A percentile compares a stretch with the other conserved stretches of the same genome.
These are phyloP conservation scores for Drosophila pseudotakahashii DNA, from an alignment of 2,888 invertebrate genomes.

Conservation along the genomic window DNA sequence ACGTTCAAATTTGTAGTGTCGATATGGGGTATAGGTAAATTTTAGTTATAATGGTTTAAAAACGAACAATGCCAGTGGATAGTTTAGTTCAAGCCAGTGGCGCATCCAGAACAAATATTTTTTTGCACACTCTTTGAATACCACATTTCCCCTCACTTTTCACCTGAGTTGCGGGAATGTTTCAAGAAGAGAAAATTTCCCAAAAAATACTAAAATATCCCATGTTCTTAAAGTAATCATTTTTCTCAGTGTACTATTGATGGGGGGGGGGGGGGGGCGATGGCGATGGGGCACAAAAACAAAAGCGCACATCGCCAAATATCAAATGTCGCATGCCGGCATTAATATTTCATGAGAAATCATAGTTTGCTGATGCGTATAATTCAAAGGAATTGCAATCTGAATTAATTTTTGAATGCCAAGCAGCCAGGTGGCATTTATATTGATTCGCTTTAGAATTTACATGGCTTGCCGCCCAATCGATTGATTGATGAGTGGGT, in stretches of 20 bases:
- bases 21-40: too few species aligned
- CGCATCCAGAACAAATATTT: too few species aligned
- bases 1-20: too few species aligned
- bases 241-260: not conserved
- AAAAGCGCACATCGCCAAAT: constrained; percentile 56
- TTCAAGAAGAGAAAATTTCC: too few species aligned
- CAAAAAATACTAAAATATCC: too few species aligned
- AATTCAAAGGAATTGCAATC: constrained; percentile 78
- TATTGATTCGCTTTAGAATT: constrained; percentile 45
- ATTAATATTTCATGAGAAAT: constrained; percentile 78
- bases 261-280: not conserved
- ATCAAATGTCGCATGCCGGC: constrained; percentile 75
- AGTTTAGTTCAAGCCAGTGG: too few species aligned
- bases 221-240: too few species aligned
- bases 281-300: constrained; percentile 3
- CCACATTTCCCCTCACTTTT: too few species aligned
- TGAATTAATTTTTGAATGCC: constrained; percentile 68
- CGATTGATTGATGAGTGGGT: constrained; percentile 41
- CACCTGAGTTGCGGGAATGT: too few species aligned
- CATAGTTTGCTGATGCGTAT: constrained; percentile 78
- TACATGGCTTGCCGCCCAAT: constrained; percentile 33
- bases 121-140: too few species aligned
- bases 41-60: too few species aligned
- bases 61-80: too few species aligned
- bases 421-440: constrained; percentile 33